phyloP scores from a whole-genome alignment of 2,113 vertebrate genomes.

The Mystacornis crossleyi region DNA sequence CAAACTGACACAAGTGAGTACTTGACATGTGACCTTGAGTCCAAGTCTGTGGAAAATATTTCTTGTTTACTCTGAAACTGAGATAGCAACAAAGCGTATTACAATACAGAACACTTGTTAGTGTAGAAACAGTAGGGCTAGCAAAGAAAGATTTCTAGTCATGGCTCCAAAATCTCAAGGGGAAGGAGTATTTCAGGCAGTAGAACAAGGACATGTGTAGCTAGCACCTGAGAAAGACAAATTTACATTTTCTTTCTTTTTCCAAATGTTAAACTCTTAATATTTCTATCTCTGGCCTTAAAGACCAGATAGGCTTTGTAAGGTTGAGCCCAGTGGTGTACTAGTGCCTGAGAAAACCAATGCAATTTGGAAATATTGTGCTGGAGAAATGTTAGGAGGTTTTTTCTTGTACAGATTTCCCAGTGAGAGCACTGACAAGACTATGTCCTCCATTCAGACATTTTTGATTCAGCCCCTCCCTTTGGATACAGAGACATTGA shows the following conservation, averaged over 20 bases:
- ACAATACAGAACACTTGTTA: not conserved
- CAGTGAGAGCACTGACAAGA: not conserved
- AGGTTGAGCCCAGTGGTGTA: not conserved
- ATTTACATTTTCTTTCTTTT: not conserved
- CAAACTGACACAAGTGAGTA: not conserved
- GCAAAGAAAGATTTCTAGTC: not conserved
- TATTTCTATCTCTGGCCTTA: not conserved
- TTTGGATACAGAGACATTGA: not conserved
- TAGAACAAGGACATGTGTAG: not conserved
- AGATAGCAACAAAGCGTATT: not conserved
- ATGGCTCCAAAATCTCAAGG: not conserved
- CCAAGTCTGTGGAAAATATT: not conserved
- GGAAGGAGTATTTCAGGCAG: not conserved
- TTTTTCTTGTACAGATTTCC: not conserved
- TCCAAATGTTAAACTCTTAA: not conserved
- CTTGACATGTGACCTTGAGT: not conserved
- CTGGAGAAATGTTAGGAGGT: not conserved
- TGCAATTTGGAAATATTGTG: not conserved
- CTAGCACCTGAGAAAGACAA: not conserved
- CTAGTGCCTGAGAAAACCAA: not conserved
- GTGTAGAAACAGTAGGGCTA: not conserved
- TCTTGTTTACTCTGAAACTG: not conserved
- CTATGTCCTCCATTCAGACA: not conserved
- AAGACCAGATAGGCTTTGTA: not conserved
- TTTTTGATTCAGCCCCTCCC: not conserved